Percentiles rank a stretch among this genome's conserved stretches.
These are phyloP conservation scores for Malacosoma neustria DNA, from an alignment of 2,888 invertebrate genomes.

Conservation along the genomic window DNA sequence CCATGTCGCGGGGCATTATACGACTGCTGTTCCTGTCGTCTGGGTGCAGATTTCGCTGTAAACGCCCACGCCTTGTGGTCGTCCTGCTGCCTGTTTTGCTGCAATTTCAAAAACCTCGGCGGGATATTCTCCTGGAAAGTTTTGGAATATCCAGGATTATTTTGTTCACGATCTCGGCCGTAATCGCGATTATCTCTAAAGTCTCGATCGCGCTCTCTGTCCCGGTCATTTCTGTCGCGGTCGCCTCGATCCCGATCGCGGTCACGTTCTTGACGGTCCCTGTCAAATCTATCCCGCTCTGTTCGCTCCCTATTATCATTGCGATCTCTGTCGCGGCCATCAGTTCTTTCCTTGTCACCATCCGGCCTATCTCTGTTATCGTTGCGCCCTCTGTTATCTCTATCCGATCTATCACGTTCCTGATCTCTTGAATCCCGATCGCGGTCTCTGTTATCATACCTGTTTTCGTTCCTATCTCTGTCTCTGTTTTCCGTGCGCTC, in stretches of 20 bases:
- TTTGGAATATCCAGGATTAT: conserved; percentile 79
- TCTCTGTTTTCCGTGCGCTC: conserved; percentile 20
- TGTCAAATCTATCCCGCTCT: conserved; percentile 23
- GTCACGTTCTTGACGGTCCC: conserved; percentile 24
- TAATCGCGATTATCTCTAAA: conserved; percentile 42
- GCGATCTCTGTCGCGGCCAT: conserved; percentile 42
- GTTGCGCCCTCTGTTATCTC: conserved; percentile 35
- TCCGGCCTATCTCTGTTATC: conserved; percentile 25
- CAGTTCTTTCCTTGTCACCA: conserved; percentile 24
- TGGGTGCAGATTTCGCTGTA: conserved; percentile 46
- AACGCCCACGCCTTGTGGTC: conserved; percentile 65
- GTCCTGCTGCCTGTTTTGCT: conserved; percentile 72
- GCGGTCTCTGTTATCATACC: conserved; percentile 32
- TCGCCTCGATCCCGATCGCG: conserved; percentile 26
- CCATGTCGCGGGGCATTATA: conserved; percentile 57
- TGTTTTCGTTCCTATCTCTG: conserved; percentile 53
- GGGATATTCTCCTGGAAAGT: conserved; percentile 89
- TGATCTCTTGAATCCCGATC: conserved; percentile 32
- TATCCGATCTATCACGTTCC: conserved; percentile 28
- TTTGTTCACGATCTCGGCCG: conserved; percentile 64
- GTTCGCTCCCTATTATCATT: conserved; percentile 33
- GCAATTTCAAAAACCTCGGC: conserved; percentile 88
- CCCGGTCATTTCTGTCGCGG: conserved; percentile 38
- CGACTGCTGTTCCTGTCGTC: conserved; percentile 51
- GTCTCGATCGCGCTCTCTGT: conserved; percentile 38